Percentiles rank a stretch among this genome's conserved stretches.
phyloP scores from a whole-genome alignment of 2,888 invertebrate species.

The Ferdinandea cuprea region DNA sequence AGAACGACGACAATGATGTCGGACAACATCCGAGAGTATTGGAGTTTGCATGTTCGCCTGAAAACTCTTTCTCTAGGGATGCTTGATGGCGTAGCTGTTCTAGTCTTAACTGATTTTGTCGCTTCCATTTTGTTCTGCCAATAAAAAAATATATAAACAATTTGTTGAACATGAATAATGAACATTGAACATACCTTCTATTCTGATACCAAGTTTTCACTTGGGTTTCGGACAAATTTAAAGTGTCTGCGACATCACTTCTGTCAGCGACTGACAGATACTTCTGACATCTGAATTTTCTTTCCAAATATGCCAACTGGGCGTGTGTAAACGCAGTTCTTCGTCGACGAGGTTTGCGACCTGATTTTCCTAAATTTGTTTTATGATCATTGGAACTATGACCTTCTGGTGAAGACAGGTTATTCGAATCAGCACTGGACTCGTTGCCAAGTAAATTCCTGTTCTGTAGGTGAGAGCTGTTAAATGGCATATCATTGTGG shows the following conservation, averaged over 20 bases:
- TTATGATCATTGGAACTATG: conserved; percentile 79
- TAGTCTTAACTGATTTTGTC: conserved; percentile 92
- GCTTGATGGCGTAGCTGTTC: conserved; percentile 94
- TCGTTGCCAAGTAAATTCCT: conserved; percentile 76
- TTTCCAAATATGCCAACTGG: conserved; percentile 94
- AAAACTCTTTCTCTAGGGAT: conserved; percentile 88
- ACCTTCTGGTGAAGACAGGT: conserved; percentile 69
- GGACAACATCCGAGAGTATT: conserved; percentile 81
- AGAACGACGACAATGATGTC: conserved; percentile 80
- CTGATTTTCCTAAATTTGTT: conserved; percentile 83
- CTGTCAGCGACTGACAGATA: conserved; percentile 96
- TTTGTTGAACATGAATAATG: neutral
- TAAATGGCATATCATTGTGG: conserved; percentile 71
- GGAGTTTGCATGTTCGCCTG: conserved; percentile 78
- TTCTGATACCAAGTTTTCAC: conserved; percentile 95
- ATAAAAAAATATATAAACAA: conserved; percentile 15
- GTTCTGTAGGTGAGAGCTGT: conserved; percentile 75
- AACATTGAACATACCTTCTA: conserved; percentile 78
- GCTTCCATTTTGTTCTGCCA: conserved; percentile 93
- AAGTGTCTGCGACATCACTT: conserved; percentile 95
- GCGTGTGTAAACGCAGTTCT: conserved; percentile 97
- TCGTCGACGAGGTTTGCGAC: conserved; percentile 91
- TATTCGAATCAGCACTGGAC: conserved; percentile 80
- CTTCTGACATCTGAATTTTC: conserved; percentile 96
- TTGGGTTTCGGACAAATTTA: conserved; percentile 95